Conservation (phyloP, 2,113 vertebrate genomes). For the Recurvirostra avosetta region DNA sequence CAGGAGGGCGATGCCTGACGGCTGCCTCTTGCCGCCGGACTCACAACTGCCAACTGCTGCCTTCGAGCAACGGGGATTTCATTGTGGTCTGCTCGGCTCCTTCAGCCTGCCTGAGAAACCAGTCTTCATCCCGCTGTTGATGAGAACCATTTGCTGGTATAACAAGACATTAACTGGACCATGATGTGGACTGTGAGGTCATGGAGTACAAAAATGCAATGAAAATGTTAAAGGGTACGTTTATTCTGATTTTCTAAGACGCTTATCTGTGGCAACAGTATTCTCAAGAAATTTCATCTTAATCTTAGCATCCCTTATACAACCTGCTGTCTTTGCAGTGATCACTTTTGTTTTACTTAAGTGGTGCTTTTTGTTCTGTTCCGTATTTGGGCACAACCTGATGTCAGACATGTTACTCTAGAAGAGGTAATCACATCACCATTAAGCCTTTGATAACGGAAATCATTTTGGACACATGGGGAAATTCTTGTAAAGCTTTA, state of each 20-base stretch:
- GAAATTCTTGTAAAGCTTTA: slow-evolving; percentile 49
- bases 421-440: slow-evolving; percentile 11
- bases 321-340: background rate
- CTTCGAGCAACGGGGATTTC: background rate
- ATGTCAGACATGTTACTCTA: background rate
- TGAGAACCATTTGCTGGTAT: background rate
- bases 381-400: slow-evolving; percentile 15
- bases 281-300: background rate
- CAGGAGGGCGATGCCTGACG: fast-evolving
- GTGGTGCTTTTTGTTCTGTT: slow-evolving; percentile 34
- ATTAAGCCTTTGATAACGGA: slow-evolving; percentile 50
- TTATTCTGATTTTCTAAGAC: background rate
- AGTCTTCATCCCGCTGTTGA: background rate
- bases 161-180: background rate
- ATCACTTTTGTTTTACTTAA: background rate
- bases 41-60: background rate
- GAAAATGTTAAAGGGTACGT: background rate
- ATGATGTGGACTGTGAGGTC: fast-evolving
- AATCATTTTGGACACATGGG: slow-evolving; percentile 11
- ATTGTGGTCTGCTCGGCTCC: background rate
- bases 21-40: background rate
- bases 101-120: background rate
- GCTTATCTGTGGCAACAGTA: background rate
- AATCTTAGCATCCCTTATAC: background rate
- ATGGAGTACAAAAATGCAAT: fast-evolving